Evolutionary conservation across 2,113 vertebrate species (phyloP).

Genomic region (Synchiropus splendidus): DNA sequence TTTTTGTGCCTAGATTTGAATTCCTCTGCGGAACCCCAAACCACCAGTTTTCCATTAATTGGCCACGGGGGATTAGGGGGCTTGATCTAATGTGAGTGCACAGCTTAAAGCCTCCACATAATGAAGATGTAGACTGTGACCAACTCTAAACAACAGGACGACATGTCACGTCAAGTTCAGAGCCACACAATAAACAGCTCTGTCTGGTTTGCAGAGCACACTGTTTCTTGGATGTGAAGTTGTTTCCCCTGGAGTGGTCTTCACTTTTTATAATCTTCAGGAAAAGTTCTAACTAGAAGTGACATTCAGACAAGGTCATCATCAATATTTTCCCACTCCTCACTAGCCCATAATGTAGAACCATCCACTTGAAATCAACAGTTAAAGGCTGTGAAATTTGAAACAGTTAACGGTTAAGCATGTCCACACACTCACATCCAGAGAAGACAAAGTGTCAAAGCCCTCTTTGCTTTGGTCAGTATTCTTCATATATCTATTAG

Average conservation of each 20-base stretch:
- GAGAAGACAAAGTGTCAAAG: too few species aligned
- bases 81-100: conserved; percentile 23
- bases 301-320: too few species aligned
- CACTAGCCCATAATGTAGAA: too few species aligned
- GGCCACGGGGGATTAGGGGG: conserved; percentile 34
- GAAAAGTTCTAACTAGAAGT: too few species aligned
- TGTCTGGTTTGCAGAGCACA: not conserved
- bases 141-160: conserved; percentile 24
- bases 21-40: conserved; percentile 18
- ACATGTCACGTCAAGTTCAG: conserved; percentile 1
- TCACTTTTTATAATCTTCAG: too few species aligned
- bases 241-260: not conserved
- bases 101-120: conserved; percentile 13
- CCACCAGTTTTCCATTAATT: conserved; percentile 26
- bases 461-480: too few species aligned
- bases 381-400: too few species aligned
- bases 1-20: conserved; percentile 15
- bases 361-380: too few species aligned
- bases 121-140: conserved; percentile 24
- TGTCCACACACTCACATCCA: too few species aligned
- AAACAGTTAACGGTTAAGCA: too few species aligned
- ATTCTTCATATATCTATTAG: too few species aligned
- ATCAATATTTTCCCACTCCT: too few species aligned
- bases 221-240: conserved; percentile 1
- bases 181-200: not conserved